Evolutionary conservation across 2,888 invertebrate genomes (phyloP), one percentile per base, ranked within the genome.

Genomic region (Hylaea fasciaria): DNA sequence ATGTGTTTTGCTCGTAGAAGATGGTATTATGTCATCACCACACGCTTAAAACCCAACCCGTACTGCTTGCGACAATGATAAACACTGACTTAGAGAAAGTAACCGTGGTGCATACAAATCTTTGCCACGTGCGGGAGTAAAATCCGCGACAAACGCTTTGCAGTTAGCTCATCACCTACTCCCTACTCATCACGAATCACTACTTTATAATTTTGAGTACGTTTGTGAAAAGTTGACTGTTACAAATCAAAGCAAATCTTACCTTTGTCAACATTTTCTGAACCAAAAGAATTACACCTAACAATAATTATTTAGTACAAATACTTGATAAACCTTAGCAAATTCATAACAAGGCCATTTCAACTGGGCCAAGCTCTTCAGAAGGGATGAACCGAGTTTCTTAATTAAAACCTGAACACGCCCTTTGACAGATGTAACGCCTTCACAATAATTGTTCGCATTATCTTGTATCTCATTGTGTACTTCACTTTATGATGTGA

Each of bases 321-420:
- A 43, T 17, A 48, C 13, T 40, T 39, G 44, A 44, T 59, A 48
- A 59, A 49, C 46, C 40, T 54, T 39, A 46, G 37, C 49, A 43
- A 55, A 60, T 51, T 60, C 10, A 49, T 50, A 55, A 60, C 50
- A 14, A 46, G 32, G 46, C 10, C 51, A 12, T 41, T 46, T 37
- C 14, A 59, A 54, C 50, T 55, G 14, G 57, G 49, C 54, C 44
- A 45, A 40, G 13, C 46, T 48, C 52, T 44, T 39, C 53, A 56
- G 40, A 55, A 70, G 77, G 82, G 81, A 81, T 82, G 81, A 81
- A 80, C 74, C 66, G 68, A 71, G 73, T 77, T 80, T 82, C 80
- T 82, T 87, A 85, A 86, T 87, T 85, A 86, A 86, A 85, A 77
- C 76, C 76, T 68, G 75, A 72, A 75, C 79, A 77, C 80, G 77